Base-by-base conservation (phyloP, 2,113 vertebrate genomes). In the Cyphomyrus discorhynchus region DNA sequence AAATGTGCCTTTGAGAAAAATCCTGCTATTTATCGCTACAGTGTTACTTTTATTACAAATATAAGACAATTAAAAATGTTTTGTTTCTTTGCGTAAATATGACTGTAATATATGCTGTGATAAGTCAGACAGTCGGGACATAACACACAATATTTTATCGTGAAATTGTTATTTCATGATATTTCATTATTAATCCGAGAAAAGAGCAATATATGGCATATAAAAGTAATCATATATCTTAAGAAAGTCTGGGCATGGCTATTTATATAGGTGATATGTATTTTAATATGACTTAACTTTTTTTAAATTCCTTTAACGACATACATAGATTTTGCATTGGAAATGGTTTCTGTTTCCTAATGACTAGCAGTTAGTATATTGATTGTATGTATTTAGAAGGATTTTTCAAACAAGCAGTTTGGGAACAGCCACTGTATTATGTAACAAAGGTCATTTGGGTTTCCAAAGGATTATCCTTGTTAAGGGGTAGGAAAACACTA, bases 401-500 rank as follows among this genome's bases (percentile, higher is more conserved):
- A 90, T 91, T 91, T 83, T 89, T 89, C 88, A 89, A 89, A 89
- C 84, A 88, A 80, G 90, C 90, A 90, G 90, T 92, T 87, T 90
- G 90, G 89, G 85, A 86, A 90, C 90, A 91, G 87, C 77, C 87
- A 91, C 89, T 89, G 83, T 90, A 89, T 92, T 92, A 92, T 84
- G 93, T 92, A 91, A 91, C 93, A 95, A 95, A 96, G 95, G 95
- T 96, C 94, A 95, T 93, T 92, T 93, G 93, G 93, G 93, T 92
- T 92, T 87, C 92, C 96, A 96, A 97, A 97, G 95, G 97, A 97
- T 97, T 97, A 95, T 94, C 93, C 94, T 96, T 97, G 95, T 97
- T 97, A 97, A 96, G 96, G 96, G 95, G 96, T 97, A 98, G 97
- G 96, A 98, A 98, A 98, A 98, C 97, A 98, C 97, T 98, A 98